A percentile compares a stretch with the other conserved stretches of the same genome.
Evolutionary conservation across 2,888 invertebrate species (phyloP).

Genomic region (Nemoura dubitans): DNA sequence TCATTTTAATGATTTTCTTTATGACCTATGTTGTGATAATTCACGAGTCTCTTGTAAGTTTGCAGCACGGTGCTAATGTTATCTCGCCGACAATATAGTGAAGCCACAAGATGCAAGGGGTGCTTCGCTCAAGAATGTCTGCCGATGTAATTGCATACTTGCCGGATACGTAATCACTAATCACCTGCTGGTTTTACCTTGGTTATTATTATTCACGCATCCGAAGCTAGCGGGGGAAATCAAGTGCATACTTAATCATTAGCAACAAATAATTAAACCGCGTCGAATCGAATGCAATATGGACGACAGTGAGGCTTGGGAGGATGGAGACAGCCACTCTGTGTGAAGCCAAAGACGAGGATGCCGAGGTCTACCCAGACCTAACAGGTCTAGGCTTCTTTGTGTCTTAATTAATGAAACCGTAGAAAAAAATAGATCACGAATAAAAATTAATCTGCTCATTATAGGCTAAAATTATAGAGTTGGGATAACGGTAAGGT

Average conservation of each 20-base stretch:
- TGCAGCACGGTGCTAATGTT: not conserved
- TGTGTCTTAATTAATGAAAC: too few relatives aligned
- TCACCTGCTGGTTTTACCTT: not conserved
- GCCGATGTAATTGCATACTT: not conserved
- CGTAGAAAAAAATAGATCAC: too few relatives aligned
- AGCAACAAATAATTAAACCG: not conserved
- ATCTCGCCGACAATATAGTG: not conserved
- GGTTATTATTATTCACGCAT: slow-evolving; percentile 7
- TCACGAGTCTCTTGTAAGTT: too few relatives aligned
- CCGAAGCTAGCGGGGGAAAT: not conserved
- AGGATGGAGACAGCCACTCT: too few relatives aligned
- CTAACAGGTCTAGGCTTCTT: too few relatives aligned
- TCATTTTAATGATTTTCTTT: too few relatives aligned
- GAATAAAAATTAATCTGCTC: too few relatives aligned
- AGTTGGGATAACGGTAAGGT: too few relatives aligned
- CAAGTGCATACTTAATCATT: not conserved
- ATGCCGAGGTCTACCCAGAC: too few relatives aligned
- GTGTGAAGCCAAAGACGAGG: too few relatives aligned
- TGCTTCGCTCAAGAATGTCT: not conserved
- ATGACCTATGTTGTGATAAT: too few relatives aligned
- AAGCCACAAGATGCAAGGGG: not conserved
- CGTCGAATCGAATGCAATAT: not conserved
- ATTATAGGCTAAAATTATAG: too few relatives aligned
- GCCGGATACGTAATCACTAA: not conserved
- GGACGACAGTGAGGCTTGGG: not conserved